phyloP scores from a whole-genome alignment of 2,888 invertebrate genomes.

The Nasonia oneida region DNA sequence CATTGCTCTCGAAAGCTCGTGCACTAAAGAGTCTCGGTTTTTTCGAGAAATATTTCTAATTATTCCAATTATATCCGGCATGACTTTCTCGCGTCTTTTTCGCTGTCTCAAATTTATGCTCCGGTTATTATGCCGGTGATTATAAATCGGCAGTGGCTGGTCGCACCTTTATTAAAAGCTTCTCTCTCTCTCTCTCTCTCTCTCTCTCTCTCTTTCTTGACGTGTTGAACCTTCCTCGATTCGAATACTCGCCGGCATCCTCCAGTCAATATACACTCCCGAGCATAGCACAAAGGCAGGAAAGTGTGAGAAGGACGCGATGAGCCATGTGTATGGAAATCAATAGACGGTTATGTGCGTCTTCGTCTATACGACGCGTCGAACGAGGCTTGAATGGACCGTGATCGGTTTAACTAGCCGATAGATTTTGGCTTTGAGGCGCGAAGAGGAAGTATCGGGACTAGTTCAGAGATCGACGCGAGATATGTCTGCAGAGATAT shows the following conservation, averaged over 20 bases:
- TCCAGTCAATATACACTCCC: neutral
- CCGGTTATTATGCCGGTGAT: neutral
- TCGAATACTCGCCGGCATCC: neutral
- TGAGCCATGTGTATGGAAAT: conserved; percentile 9
- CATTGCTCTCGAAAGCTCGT: neutral
- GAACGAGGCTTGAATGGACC: conserved; percentile 12
- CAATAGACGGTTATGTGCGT: conserved; percentile 16
- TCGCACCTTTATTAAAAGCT: neutral
- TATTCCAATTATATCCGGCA: conserved; percentile 51
- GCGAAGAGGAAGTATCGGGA: neutral
- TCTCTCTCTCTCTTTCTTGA: neutral
- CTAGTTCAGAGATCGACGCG: neutral
- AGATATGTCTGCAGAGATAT: conserved; percentile 8
- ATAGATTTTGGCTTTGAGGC: conserved; percentile 27
- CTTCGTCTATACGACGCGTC: neutral
- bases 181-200: too few species aligned
- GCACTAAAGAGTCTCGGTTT: conserved; percentile 11
- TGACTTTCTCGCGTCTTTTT: conserved; percentile 11
- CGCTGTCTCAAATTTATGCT: neutral
- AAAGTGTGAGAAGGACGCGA: conserved; percentile 23
- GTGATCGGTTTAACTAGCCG: neutral
- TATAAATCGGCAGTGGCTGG: neutral
- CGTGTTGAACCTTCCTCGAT: neutral
- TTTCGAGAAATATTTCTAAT: conserved; percentile 47
- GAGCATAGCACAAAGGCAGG: neutral